These are phyloP conservation scores for Athene cunicularia DNA, from an alignment of 2,113 vertebrate species.

Conservation along the genomic window DNA sequence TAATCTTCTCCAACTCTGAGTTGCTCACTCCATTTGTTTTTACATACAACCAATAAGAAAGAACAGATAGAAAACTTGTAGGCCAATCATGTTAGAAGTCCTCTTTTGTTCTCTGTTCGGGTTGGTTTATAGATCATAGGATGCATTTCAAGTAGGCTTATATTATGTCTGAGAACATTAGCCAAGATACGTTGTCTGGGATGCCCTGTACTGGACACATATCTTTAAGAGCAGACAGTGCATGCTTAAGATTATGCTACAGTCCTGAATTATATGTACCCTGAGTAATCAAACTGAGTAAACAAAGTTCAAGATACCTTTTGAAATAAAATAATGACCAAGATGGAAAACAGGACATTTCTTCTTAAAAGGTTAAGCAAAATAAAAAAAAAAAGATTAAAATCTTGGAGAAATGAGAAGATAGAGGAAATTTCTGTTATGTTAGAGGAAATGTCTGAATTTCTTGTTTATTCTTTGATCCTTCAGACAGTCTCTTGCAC, in stretches of 20 bases:
- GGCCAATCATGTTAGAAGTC: not conserved
- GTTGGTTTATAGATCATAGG: not conserved
- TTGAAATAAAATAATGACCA: not conserved
- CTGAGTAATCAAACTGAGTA: not conserved
- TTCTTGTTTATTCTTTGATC: not conserved
- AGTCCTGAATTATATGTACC: not conserved
- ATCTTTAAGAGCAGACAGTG: not conserved
- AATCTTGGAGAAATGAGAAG: not conserved
- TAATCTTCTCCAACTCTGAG: not conserved
- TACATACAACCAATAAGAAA: not conserved
- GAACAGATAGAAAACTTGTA: not conserved
- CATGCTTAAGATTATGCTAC: not conserved
- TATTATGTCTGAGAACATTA: not conserved
- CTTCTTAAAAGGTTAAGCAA: not conserved
- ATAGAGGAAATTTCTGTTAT: not conserved
- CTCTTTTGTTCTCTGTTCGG: not conserved
- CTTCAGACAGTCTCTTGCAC: not conserved
- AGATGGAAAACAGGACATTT: not conserved
- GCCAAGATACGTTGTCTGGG: not conserved
- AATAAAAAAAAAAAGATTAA: not conserved
- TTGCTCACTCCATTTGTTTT: not conserved
- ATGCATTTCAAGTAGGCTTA: not conserved
- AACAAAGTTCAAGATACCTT: not conserved
- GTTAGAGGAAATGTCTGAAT: too few relatives aligned
- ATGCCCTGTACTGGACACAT: not conserved